phyloP scores from a whole-genome alignment of 2,888 invertebrate genomes.

The Julus scandinavius region DNA sequence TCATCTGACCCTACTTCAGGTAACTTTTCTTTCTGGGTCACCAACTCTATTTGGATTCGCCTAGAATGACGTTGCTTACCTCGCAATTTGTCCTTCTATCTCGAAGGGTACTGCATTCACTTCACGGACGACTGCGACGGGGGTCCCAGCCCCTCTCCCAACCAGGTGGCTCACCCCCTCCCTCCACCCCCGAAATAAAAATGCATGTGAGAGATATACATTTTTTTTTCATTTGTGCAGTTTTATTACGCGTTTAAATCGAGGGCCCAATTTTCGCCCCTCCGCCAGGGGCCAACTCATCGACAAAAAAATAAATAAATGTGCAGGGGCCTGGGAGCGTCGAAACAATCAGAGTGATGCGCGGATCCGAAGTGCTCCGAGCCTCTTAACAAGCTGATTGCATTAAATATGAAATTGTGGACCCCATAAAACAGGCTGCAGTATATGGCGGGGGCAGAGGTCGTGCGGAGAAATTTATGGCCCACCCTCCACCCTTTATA shows the following conservation, averaged over 20 bases:
- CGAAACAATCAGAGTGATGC: conserved; percentile 16
- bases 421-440: conserved; percentile 31
- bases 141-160: background rate
- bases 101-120: too few relatives aligned
- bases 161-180: too few relatives aligned
- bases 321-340: background rate
- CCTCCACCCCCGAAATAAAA: background rate
- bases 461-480: background rate
- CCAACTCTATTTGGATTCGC: too few relatives aligned
- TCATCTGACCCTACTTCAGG: too few relatives aligned
- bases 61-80: too few relatives aligned
- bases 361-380: background rate
- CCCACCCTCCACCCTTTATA: background rate
- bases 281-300: background rate
- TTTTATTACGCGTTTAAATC: background rate
- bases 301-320: background rate
- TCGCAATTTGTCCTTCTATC: too few relatives aligned
- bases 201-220: background rate
- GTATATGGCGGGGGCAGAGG: conserved; percentile 21
- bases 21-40: too few relatives aligned
- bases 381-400: background rate
- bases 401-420: conserved; percentile 24
- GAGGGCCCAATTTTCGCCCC: background rate
- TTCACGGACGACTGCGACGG: too few relatives aligned
- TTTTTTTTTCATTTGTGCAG: background rate